Conservation (phyloP, 1,140 invertebrate genomes). For the Uloborus diversus region DNA sequence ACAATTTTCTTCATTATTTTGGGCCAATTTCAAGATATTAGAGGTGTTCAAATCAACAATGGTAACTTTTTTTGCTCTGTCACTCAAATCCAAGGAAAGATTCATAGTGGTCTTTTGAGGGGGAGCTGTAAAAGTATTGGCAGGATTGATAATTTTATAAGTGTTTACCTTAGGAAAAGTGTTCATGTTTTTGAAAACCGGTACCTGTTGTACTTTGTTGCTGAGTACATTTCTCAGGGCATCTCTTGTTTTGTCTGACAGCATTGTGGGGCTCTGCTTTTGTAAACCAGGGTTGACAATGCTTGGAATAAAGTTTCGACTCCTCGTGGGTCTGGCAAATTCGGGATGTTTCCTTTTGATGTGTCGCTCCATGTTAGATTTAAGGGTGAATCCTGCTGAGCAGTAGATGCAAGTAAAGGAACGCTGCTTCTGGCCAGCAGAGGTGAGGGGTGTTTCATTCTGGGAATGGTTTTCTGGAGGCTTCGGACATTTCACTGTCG, state of each 20-base stretch:
- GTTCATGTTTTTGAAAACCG: slow-evolving; percentile 24
- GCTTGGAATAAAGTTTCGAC: slow-evolving; percentile 47
- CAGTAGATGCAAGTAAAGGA: slow-evolving; percentile 90
- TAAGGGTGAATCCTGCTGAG: slow-evolving; percentile 84
- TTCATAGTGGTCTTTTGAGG: slow-evolving; percentile 12
- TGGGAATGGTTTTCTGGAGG: background rate
- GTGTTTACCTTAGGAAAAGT: slow-evolving; percentile 14
- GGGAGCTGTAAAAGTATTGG: slow-evolving; percentile 12
- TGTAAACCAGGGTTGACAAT: slow-evolving; percentile 29
- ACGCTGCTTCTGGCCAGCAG: slow-evolving; percentile 74
- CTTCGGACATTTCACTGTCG: background rate
- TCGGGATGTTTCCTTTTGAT: slow-evolving; percentile 93
- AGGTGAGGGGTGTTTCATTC: slow-evolving; percentile 62
- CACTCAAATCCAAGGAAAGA: slow-evolving; percentile 30
- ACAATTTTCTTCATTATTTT: slow-evolving; percentile 55
- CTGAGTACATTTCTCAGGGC: slow-evolving; percentile 56
- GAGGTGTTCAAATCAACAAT: slow-evolving; percentile 20
- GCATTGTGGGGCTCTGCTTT: slow-evolving; percentile 30
- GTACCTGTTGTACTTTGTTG: slow-evolving; percentile 50
- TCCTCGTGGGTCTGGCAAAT: slow-evolving; percentile 52
- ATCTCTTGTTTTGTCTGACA: slow-evolving; percentile 58
- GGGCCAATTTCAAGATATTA: slow-evolving; percentile 13
- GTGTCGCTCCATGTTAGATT: slow-evolving; percentile 93
- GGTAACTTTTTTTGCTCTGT: slow-evolving; percentile 8
- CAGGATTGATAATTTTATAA: slow-evolving; percentile 30